Percentiles rank a stretch among this genome's conserved stretches.
These are phyloP conservation scores for Caenorhabditis briggsae DNA, from an alignment of 1,140 invertebrate species.

Conservation along the genomic window DNA sequence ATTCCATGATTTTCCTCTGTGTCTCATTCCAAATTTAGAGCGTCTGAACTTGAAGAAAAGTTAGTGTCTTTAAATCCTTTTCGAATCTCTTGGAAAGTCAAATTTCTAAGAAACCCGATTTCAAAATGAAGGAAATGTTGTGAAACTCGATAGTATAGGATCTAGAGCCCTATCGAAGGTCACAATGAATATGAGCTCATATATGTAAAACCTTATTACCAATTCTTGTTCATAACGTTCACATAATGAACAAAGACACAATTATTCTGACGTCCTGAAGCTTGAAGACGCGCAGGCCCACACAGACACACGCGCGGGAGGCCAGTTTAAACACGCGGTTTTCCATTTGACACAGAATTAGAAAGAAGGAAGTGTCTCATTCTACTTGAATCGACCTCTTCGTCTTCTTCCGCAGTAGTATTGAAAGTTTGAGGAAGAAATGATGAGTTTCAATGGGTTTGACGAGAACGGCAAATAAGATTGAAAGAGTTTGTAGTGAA, in stretches of 20 bases:
- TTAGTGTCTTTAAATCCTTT: no score
- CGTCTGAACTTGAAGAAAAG: no score
- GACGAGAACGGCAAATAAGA: no score
- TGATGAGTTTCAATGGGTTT: background rate
- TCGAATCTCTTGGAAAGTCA: background rate
- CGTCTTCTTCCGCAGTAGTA: background rate
- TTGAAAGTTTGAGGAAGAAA: slow-evolving; percentile 12
- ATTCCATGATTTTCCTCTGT: no score
- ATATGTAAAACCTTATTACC: background rate
- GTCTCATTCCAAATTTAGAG: no score
- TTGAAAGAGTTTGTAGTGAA: no score
- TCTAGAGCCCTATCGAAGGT: background rate
- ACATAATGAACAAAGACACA: background rate
- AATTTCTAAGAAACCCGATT: background rate
- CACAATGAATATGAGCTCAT: slow-evolving; percentile 8
- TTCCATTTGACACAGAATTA: slow-evolving; percentile 5
- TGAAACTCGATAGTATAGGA: background rate
- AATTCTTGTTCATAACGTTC: background rate
- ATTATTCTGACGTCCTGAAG: background rate
- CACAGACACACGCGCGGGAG: background rate
- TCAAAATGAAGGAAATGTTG: background rate
- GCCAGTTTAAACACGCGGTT: slow-evolving; percentile 10
- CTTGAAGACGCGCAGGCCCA: background rate
- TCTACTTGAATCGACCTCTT: slow-evolving; percentile 25
- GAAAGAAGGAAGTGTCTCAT: slow-evolving; percentile 18